Conservation (phyloP, 1,140 invertebrate genomes). For the Drosophila azteca region DNA sequence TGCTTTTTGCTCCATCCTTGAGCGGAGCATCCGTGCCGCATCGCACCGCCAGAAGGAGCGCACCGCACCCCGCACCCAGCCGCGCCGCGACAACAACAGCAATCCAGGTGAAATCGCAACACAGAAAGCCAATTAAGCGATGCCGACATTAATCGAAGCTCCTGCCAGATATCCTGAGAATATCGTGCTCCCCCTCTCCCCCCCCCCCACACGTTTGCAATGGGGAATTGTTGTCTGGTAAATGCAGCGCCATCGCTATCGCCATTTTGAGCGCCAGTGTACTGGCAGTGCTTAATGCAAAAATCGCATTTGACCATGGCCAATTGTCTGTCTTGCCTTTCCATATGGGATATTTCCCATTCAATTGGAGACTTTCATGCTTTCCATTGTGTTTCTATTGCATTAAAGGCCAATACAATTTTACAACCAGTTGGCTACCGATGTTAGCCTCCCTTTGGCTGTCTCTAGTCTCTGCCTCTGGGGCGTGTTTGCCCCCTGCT, state of each 20-base stretch:
- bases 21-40: conserved; percentile 15
- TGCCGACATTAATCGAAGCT: conserved; percentile 68
- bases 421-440: conserved; percentile 42
- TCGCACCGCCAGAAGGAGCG: conserved; percentile 5
- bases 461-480: conserved; percentile 10
- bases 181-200: not conserved
- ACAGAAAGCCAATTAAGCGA: conserved; percentile 78
- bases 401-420: conserved; percentile 72
- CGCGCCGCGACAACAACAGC: not conserved
- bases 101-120: conserved; percentile 72
- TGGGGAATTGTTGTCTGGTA: conserved; percentile 3
- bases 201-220: too few species aligned
- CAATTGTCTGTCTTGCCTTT: conserved; percentile 39
- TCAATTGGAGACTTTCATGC: conserved; percentile 57
- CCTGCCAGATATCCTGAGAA: conserved; percentile 43
- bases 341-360: conserved; percentile 51
- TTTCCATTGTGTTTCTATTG: conserved; percentile 45
- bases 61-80: not conserved
- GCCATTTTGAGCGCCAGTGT: too few species aligned
- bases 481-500: conserved; percentile 33
- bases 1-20: conserved; percentile 62
- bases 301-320: conserved; percentile 37
- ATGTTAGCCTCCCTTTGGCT: too few species aligned
- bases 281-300: conserved; percentile 46
- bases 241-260: conserved; percentile 8